phyloP scores from a whole-genome alignment of 1,140 invertebrate species.

The Penaeus chinensis region DNA sequence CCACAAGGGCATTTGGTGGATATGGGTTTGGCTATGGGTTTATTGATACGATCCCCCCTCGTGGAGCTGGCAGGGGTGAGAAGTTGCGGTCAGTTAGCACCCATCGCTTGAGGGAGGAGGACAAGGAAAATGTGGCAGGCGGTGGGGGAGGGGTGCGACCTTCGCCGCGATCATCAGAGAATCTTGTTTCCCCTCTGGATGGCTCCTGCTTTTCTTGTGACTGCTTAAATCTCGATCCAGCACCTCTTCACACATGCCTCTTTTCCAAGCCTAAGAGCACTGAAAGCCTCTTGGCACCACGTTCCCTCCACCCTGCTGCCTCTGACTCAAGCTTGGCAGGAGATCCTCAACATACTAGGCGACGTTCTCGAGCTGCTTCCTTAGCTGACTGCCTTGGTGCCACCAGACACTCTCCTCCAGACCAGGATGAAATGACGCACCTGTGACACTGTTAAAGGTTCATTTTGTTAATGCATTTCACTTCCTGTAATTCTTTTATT shows the following conservation, averaged over 20 bases:
- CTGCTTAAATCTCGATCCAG: constrained; percentile 56
- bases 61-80: constrained; percentile 40
- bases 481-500: neutral
- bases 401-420: constrained; percentile 51
- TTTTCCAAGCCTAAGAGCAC: constrained; percentile 64
- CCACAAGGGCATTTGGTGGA: constrained; percentile 83
- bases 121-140: constrained; percentile 53
- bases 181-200: constrained; percentile 61
- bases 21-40: constrained; percentile 84
- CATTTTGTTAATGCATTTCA: constrained; percentile 8
- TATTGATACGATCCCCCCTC: constrained; percentile 55
- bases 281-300: constrained; percentile 58
- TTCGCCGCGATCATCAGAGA: constrained; percentile 56
- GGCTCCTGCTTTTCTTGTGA: constrained; percentile 63
- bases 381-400: constrained; percentile 58
- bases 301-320: constrained; percentile 58
- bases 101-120: constrained; percentile 48
- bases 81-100: constrained; percentile 46
- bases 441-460: constrained; percentile 51
- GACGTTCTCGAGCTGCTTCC: constrained; percentile 59
- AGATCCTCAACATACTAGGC: constrained; percentile 36
- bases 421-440: constrained; percentile 60
- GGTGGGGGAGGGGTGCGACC: constrained; percentile 47
- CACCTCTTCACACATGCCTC: constrained; percentile 60
- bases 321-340: constrained; percentile 58